phyloP scores from a whole-genome alignment of 2,797 vertebrate genomes.

The Threskiornis aethiopicus region DNA sequence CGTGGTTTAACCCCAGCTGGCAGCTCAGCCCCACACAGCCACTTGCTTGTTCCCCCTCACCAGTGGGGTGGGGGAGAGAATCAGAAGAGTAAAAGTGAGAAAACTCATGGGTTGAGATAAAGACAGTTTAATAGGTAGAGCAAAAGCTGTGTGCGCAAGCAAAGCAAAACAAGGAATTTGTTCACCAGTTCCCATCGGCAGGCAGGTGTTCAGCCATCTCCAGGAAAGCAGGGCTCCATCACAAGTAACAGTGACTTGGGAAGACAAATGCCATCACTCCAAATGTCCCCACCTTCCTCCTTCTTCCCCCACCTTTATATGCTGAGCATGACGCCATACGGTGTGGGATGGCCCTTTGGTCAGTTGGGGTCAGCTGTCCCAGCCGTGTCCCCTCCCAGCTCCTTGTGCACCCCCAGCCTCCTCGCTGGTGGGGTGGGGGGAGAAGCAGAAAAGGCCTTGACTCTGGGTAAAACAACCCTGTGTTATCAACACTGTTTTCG shows the following conservation, averaged over 20 bases:
- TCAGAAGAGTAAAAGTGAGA: background rate
- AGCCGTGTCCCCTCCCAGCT: no score
- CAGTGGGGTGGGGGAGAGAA: background rate
- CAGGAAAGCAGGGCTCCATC: background rate
- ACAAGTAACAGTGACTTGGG: rapidly evolving
- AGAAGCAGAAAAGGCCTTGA: background rate
- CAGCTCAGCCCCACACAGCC: background rate
- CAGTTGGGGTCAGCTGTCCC: background rate
- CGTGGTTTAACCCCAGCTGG: background rate
- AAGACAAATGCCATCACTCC: background rate
- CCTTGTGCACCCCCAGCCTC: background rate
- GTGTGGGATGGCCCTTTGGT: background rate
- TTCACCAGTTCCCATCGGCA: background rate
- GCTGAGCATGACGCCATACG: background rate
- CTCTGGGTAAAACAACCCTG: background rate
- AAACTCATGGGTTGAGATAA: background rate
- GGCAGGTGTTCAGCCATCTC: background rate
- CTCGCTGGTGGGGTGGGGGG: background rate
- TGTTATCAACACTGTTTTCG: background rate
- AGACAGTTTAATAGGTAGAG: background rate
- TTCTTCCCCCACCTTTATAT: background rate
- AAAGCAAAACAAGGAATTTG: background rate
- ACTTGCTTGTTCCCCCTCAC: background rate
- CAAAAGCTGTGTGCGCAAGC: rapidly evolving
- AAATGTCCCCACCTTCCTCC: background rate